A percentile compares a stretch with the other conserved stretches of the same genome.
These are phyloP conservation scores for Orthosia gracilis DNA, from an alignment of 2,888 invertebrate species.

Conservation along the genomic window DNA sequence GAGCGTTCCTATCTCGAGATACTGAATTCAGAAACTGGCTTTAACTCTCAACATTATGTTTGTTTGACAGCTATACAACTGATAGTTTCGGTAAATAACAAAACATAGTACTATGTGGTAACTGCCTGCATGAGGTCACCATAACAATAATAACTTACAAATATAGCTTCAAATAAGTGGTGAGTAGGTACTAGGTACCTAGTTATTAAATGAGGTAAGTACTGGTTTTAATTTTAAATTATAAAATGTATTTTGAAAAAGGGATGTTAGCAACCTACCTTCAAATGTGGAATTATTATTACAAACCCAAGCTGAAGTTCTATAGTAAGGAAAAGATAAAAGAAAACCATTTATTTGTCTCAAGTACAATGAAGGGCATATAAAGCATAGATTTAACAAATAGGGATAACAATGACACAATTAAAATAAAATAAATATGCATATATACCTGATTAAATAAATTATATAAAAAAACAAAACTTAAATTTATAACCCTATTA, in stretches of 20 bases:
- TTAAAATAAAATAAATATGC: not conserved
- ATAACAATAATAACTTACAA: constrained; percentile 40
- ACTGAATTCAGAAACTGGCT: too few relatives aligned
- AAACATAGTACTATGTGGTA: constrained; percentile 19
- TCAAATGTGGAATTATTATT: constrained; percentile 2
- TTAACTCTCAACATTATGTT: not conserved
- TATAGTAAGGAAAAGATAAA: not conserved
- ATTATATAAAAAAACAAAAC: not conserved
- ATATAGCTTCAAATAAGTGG: constrained; percentile 24
- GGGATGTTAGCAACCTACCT: not conserved
- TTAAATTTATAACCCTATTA: not conserved
- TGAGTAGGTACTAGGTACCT: not conserved
- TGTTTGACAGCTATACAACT: constrained; percentile 1
- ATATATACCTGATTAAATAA: not conserved
- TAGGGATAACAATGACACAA: not conserved
- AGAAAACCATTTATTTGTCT: not conserved
- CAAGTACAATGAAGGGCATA: not conserved
- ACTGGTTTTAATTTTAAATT: constrained; percentile 4
- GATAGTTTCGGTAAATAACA: constrained; percentile 10
- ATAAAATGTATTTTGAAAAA: too few relatives aligned
- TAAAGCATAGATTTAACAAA: not conserved
- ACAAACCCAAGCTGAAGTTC: not conserved
- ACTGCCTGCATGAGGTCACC: constrained; percentile 45
- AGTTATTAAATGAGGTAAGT: constrained; percentile 25
- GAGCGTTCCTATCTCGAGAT: too few relatives aligned